Conservation (phyloP, 1,140 invertebrate genomes). For the Drosophila ironensis region DNA sequence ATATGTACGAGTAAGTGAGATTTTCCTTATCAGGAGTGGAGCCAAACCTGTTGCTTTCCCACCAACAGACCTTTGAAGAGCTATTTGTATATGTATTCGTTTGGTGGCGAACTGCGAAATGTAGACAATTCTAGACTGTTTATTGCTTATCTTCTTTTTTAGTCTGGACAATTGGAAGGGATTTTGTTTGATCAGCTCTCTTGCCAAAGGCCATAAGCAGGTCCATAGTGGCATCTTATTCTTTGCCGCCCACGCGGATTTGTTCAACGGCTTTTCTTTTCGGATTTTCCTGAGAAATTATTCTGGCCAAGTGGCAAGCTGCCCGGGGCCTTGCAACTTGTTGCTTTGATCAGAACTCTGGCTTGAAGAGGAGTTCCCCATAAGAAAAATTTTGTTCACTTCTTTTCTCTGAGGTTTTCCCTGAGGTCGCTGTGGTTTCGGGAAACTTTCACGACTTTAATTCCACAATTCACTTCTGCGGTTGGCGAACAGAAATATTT, state of each 20-base stretch:
- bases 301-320: constrained; percentile 25
- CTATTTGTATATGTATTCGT: no score
- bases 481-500: not conserved
- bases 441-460: not conserved
- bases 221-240: constrained; percentile 14
- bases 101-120: no score
- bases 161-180: constrained; percentile 3
- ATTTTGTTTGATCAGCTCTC: constrained; percentile 43
- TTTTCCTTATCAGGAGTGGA: constrained; percentile 8
- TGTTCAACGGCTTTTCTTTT: constrained; percentile 4
- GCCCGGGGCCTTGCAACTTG: constrained; percentile 21
- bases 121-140: not conserved
- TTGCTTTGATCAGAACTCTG: constrained; percentile 39
- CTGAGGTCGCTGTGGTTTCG: not conserved
- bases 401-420: not conserved
- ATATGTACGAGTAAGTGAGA: constrained; percentile 14
- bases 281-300: constrained; percentile 18
- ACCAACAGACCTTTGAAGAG: not conserved
- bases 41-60: constrained; percentile 51
- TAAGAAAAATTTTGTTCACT: constrained; percentile 22
- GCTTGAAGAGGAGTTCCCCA: constrained; percentile 1
- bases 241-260: constrained; percentile 10
- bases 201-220: constrained; percentile 34
- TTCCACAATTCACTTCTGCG: constrained; percentile 15
- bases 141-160: not conserved